Conservation (phyloP, 2,888 invertebrate species). For the Lamellibrachia columna region DNA sequence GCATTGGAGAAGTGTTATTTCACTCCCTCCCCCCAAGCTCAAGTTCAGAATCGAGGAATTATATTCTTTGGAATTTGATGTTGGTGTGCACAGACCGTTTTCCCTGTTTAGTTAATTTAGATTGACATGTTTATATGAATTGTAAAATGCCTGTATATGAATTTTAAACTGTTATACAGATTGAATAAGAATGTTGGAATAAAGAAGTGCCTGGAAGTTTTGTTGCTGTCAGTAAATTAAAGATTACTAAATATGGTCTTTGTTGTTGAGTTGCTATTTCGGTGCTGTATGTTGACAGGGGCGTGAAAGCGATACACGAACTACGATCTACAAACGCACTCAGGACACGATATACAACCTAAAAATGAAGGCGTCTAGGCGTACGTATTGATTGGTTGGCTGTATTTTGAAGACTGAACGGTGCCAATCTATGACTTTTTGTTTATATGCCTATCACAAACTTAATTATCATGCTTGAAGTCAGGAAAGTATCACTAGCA, state of each 20-base stretch:
- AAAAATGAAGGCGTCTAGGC: conserved; percentile 93
- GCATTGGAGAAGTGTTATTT: too few species aligned
- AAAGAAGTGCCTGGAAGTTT: not conserved
- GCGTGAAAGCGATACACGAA: conserved; percentile 85
- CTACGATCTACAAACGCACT: conserved; percentile 96
- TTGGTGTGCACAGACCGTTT: not conserved
- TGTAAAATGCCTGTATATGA: not conserved
- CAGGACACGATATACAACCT: conserved; percentile 94
- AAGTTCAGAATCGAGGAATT: too few species aligned
- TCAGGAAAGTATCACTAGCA: not conserved
- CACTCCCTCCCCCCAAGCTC: too few species aligned
- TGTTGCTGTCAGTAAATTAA: not conserved
- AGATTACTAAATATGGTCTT: not conserved
- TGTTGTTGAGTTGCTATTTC: not conserved
- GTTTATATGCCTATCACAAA: too few species aligned
- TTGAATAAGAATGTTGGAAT: not conserved
- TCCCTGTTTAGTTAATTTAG: conserved; percentile 20
- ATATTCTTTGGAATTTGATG: not conserved
- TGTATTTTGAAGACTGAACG: not conserved
- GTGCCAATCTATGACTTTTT: not conserved
- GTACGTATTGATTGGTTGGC: conserved; percentile 50
- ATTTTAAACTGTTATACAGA: not conserved
- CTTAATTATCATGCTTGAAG: too few species aligned
- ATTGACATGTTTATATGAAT: conserved; percentile 18
- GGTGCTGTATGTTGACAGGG: conserved; percentile 47